Evolutionary conservation across 30 jellyfish, hydroid and myxozoan genomes (phyloP), one percentile per base, ranked within the genome.

Genomic region (Cassiopea andromeda): DNA sequence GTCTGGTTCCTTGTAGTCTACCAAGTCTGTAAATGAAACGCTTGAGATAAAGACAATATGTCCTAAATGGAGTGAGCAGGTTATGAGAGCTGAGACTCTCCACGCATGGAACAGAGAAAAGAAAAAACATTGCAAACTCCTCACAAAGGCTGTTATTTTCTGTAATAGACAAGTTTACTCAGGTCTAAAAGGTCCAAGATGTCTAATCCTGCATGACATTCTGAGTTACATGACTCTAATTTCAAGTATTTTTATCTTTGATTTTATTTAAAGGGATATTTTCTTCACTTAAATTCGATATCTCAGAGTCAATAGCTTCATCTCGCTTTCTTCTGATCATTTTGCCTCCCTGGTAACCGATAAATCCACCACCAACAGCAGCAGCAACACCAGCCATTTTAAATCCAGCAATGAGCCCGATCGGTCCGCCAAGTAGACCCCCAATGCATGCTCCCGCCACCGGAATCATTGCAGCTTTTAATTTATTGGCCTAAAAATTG

Each of bases 341-440:
- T 46, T 85, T 85, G 6, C 97, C 99, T 15, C 98, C 98, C 58
- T 92, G 98, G 67, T 89, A 96, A 10, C 99, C 99, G 48, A 91
- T 94, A 13, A 96, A 71, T 12, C 98, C 87, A 49, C 99, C 99
- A 2, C 98, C 99, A 44, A 96, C 99, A 18, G 99, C 99, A 48
- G 98, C 94, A 64, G 99, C 98, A 71, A 90, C 98, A 13, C 99
- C 99, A 5, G 99, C 99, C 68, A 96, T 71, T 82, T 96, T 96
- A 83, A 96, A 96, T 27, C 99, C 99, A 44, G 99, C 99, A 81
- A 96, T 10, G 46, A 96, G 87, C 44, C 99, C 99, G 57, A 96
- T 96, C 2, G 99, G 99, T 18, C 99, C 99, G 48, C 95, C 99
- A 61, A 96, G 72, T 46, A 96, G 50, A 45, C 99, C 99, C 2